Evolutionary conservation across 2,888 invertebrate genomes (phyloP).

Genomic region (Polymixis flavicincta): DNA sequence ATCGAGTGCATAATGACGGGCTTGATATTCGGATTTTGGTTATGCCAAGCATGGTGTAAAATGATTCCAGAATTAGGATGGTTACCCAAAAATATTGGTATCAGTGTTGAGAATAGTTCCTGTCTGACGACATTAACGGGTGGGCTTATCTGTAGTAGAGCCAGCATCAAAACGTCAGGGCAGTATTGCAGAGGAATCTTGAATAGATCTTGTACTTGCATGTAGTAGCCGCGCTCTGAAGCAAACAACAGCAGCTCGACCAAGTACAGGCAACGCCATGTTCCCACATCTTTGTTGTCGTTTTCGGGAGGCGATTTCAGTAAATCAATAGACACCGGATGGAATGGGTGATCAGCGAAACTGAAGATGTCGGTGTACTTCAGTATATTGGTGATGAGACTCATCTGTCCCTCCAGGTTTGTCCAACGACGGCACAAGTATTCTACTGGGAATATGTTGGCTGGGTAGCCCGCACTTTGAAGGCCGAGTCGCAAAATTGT

Average conservation of each 20-base stretch:
- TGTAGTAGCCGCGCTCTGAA: conserved; percentile 96
- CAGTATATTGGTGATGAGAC: conserved; percentile 95
- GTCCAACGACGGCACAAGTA: conserved; percentile 97
- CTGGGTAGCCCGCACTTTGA: conserved; percentile 93
- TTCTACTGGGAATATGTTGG: conserved; percentile 96
- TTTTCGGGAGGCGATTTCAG: conserved; percentile 98
- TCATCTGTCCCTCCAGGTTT: conserved; percentile 97
- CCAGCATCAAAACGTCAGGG: conserved; percentile 97
- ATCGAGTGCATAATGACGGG: conserved; percentile 98
- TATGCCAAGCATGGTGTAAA: conserved; percentile 98
- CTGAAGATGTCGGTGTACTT: conserved; percentile 98
- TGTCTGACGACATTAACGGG: conserved; percentile 95
- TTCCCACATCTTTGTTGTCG: conserved; percentile 97
- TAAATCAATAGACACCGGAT: conserved; percentile 96
- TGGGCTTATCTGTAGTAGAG: conserved; percentile 96
- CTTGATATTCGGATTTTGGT: conserved; percentile 93
- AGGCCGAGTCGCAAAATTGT: conserved; percentile 95
- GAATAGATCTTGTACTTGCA: conserved; percentile 96
- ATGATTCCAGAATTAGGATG: conserved; percentile 99
- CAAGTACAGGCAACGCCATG: conserved; percentile 98
- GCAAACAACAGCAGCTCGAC: conserved; percentile 96
- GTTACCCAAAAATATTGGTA: conserved; percentile 98
- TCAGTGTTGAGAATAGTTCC: conserved; percentile 96
- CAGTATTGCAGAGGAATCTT: conserved; percentile 98
- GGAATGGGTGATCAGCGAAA: conserved; percentile 97